Evolutionary conservation across 1,140 invertebrate species (phyloP), one percentile per base, ranked within the genome.

Genomic region (honey bee (Apis mellifera)): DNA sequence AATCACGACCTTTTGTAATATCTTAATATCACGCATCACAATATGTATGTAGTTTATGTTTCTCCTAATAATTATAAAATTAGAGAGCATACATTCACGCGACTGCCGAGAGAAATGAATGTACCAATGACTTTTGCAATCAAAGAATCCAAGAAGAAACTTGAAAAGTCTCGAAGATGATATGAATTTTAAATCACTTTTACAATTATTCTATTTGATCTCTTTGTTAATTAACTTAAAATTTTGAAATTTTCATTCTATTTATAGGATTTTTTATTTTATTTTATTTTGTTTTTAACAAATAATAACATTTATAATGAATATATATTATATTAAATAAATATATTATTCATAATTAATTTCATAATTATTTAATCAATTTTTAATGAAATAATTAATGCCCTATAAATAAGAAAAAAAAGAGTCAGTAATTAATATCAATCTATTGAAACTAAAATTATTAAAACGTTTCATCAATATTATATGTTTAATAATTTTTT

Each of bases 51-150:
- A 59, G 50, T 79, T n/a, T n/a, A n/a, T n/a, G n/a, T n/a, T n/a
- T 79, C 69, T 73, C 59, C 66, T 54, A 62, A 81, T 81, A 81
- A 75, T 81, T 66, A 62, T 65, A 74, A 66, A 75, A 81, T 81
- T 81, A 81, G 78, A 75, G 78, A 81, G 70, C 71, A 81, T 59
- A 71, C 71, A 57, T 75, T 68, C 71, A 32, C 78, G 13, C 78
- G 54, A 54, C 26, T 72, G 26, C 69, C 9, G 54, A 66, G 78
- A 75, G 71, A 81, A 81, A 81, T 71, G 78, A 75, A 70, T 74
- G 62, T 64, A 26, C 54, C n/a, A 19, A n/a, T 66, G 59, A 52
- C 68, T 83, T 83, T 78, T 75, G 75, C 75, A 75, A 75, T 83
- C 68, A 83, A 66, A 68, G 52, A 75, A 81, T 81, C 42, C 64